These are phyloP conservation scores for Synanthedon formicaeformis DNA, from an alignment of 2,888 invertebrate genomes.

Conservation along the genomic window DNA sequence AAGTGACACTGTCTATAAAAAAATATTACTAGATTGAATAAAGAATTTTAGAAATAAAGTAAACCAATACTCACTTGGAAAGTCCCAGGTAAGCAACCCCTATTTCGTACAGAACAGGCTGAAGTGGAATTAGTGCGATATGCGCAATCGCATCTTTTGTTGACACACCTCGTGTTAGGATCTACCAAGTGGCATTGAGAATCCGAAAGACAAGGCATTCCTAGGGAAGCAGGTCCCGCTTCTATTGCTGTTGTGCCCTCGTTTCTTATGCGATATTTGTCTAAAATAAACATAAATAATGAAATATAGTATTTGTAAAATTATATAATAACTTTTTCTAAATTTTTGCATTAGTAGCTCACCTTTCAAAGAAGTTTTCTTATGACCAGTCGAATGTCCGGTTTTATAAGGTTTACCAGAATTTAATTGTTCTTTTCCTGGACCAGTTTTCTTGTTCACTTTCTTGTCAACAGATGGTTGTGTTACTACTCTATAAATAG, in stretches of 20 bases:
- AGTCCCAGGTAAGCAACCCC: slow-evolving; percentile 86
- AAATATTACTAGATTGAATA: too few relatives aligned
- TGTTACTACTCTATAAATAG: slow-evolving; percentile 60
- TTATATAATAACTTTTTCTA: not conserved
- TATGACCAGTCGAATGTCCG: slow-evolving; percentile 35
- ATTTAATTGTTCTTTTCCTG: slow-evolving; percentile 35
- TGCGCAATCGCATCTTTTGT: slow-evolving; percentile 83
- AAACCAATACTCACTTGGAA: slow-evolving; percentile 75
- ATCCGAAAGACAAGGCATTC: slow-evolving; percentile 80
- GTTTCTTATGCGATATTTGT: slow-evolving; percentile 51
- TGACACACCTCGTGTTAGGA: slow-evolving; percentile 78
- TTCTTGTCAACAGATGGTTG: slow-evolving; percentile 57
- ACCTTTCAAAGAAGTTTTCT: slow-evolving; percentile 63
- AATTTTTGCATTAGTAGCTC: slow-evolving; percentile 3
- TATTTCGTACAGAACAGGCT: slow-evolving; percentile 77
- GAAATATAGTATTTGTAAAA: slow-evolving; percentile 1
- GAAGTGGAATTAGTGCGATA: slow-evolving; percentile 69
- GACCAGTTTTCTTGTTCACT: slow-evolving; percentile 42
- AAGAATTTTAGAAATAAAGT: slow-evolving; percentile 7
- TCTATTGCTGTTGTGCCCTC: slow-evolving; percentile 45
- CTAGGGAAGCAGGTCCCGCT: slow-evolving; percentile 76
- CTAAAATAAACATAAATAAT: slow-evolving; percentile 21
- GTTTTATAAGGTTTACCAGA: slow-evolving; percentile 42
- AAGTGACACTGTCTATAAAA: too few relatives aligned
- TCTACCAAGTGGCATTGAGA: slow-evolving; percentile 86